Conservation (phyloP, 2,113 vertebrate species). For the Mustelus asterias region DNA sequence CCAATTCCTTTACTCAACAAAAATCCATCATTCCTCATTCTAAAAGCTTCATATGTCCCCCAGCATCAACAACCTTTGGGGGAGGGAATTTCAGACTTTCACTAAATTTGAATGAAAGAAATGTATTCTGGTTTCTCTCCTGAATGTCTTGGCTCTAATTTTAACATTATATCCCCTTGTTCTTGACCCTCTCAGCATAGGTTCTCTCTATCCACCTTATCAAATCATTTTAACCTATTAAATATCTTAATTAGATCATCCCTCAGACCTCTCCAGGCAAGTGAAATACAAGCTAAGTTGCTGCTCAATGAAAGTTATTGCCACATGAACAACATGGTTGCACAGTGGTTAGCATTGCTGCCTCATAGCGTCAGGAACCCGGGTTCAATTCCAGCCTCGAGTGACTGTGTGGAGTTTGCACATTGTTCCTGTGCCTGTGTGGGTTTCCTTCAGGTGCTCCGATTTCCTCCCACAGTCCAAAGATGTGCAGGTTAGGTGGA, state of each 20-base stretch:
- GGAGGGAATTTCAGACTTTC: not conserved
- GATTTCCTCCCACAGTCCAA: too few relatives aligned
- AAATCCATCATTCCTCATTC: not conserved
- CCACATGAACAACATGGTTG: not conserved
- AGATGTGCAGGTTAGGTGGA: too few relatives aligned
- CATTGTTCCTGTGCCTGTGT: too few relatives aligned
- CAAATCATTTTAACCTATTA: not conserved
- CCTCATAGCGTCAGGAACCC: too few relatives aligned
- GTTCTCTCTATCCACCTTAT: not conserved
- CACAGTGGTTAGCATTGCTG: too few relatives aligned
- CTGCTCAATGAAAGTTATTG: not conserved
- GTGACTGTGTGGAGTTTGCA: too few relatives aligned
- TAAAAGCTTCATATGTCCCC: not conserved
- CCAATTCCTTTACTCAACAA: not conserved
- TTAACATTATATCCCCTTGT: not conserved
- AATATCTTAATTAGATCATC: not conserved
- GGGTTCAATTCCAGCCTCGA: too few relatives aligned
- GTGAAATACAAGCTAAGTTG: not conserved
- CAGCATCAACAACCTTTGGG: not conserved
- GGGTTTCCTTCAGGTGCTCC: too few relatives aligned
- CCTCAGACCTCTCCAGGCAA: not conserved
- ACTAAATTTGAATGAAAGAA: not conserved
- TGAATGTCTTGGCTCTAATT: not conserved
- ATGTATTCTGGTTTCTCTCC: not conserved
- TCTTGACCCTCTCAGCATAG: not conserved